Evolutionary conservation across 2,888 invertebrate species (phyloP), one percentile per base, ranked within the genome.

Genomic region (Biston betularia): DNA sequence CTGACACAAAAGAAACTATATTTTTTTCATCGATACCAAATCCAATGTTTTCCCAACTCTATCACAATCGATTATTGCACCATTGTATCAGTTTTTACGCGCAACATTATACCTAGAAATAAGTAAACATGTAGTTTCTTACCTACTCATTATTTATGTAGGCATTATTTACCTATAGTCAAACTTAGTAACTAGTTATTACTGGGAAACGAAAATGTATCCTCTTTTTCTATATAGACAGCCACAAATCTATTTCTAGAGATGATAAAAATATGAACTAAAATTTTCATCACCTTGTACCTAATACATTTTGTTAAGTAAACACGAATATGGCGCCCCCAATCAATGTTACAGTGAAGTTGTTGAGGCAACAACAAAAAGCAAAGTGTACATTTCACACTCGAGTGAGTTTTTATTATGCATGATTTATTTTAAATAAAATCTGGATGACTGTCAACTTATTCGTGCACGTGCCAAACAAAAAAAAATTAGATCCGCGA

Each of bases 31-130:
- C 45, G 35, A 46, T 24, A 15, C 6, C 15, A 15, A 40, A 40
- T 9, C 15, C 15, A 7, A 42, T 15, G 10, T 11, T 42, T 54
- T 34, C 44, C 56, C 44, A n/a, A 9, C 34, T 35, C 46, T 46
- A 34, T 14, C 9, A 56, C 35, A 45, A 56, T 56, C 45, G 56
- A 14, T 38, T 35, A 35, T 56, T 56, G 46, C 46, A 56, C 33
- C n/a, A 42, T 54, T 40, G 54, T 54, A 42, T 42, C 10, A 46
- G 46, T 46, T 56, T 56, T 56, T 56, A 56, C 56, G 46, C 46
- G 35, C 46, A 35, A 56, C 34, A 35, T n/a, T 50, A n/a, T 52
- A 14, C 35, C n/a, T 35, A 14, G 14, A 12, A 38, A 0, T 52
- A 38, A 11, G 8, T 49, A 34, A 7, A 33, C 14, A 34, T 5